Conservation (phyloP, 2,888 invertebrate genomes). For the Lasiommata megera region DNA sequence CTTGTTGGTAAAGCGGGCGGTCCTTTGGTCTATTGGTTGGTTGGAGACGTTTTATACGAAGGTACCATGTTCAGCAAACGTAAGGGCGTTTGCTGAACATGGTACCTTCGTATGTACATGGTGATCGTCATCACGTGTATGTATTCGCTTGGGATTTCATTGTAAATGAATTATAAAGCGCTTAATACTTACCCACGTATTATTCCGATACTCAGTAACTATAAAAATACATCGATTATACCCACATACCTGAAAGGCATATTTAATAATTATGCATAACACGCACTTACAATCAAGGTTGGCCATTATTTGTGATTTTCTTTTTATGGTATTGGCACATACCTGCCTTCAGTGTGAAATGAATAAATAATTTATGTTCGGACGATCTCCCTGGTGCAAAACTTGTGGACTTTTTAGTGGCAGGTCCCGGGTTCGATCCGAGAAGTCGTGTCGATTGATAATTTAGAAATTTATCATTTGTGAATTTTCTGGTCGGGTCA, state of each 20-base stretch:
- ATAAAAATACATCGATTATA: not conserved
- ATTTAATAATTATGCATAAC: conserved; percentile 17
- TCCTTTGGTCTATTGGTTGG: too few relatives aligned
- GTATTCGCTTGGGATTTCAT: not conserved
- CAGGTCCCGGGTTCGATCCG: too few relatives aligned
- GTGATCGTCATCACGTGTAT: not conserved
- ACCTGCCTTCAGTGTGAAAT: not conserved
- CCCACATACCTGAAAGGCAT: not conserved
- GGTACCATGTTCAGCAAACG: too few relatives aligned
- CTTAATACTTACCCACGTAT: not conserved
- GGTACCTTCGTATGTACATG: too few relatives aligned
- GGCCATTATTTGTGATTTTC: conserved; percentile 18
- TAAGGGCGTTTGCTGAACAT: too few relatives aligned
- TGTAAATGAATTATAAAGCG: not conserved
- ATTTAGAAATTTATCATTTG: too few relatives aligned
- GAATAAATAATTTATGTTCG: not conserved
- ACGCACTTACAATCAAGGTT: conserved; percentile 21
- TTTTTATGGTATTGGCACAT: conserved; percentile 6
- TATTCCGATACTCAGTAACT: not conserved
- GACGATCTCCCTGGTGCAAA: too few relatives aligned
- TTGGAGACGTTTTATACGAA: too few relatives aligned
- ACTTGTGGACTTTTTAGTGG: too few relatives aligned
- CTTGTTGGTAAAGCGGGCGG: too few relatives aligned
- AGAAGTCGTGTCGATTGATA: too few relatives aligned
- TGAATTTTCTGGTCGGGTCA: not conserved